Evolutionary conservation across 2,797 vertebrate species (phyloP), one percentile per base, ranked within the genome.

Genomic region (Scolopax rusticola): DNA sequence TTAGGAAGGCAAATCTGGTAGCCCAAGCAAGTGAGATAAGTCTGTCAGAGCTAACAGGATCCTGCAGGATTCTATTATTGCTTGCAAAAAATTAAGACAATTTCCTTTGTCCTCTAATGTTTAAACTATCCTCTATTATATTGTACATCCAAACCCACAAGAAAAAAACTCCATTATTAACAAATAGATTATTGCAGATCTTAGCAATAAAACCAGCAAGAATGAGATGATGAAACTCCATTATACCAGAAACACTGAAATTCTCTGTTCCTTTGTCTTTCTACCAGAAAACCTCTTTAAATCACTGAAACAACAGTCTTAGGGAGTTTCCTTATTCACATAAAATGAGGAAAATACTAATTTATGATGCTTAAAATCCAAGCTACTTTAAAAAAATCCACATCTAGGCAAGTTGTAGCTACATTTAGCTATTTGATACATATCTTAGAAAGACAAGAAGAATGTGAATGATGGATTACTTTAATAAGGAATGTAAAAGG

Each of bases 141-240:
- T 4, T 47, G 59, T 5, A 79, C 11, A 43, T 76, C 41, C 30
- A 76, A 76, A 36, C 6, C 5, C 32, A 65, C 25, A 40, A 43
- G 23, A 40, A 75, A 20, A 69, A 61, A 33, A 64, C 12, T 2
- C 17, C 17, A 33, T 36, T 71, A 18, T 18, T 18, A 36, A 69
- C 41, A 2, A 89, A 76, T 24, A 70, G 15, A 70, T 77, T 63
- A 67, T 48, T 77, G 8, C 13, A 80, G 30, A 71, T 63, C 14
- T 70, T 82, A 69, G 73, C 45, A 90, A 90, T 86, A 88, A 96
- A 96, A 28, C 5, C 45, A 60, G 56, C 28, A 86, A 78, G 32
- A 91, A 91, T 0, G 25, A 61, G 59, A 89, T 61, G 23, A 87
- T 33, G 51, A 83, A 68, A 79, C 50, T 85, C 54, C 9, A 47